Evolutionary conservation across 2,888 invertebrate species (phyloP), one percentile per base, ranked within the genome.

Genomic region (Stenchaetothrips biformis): DNA sequence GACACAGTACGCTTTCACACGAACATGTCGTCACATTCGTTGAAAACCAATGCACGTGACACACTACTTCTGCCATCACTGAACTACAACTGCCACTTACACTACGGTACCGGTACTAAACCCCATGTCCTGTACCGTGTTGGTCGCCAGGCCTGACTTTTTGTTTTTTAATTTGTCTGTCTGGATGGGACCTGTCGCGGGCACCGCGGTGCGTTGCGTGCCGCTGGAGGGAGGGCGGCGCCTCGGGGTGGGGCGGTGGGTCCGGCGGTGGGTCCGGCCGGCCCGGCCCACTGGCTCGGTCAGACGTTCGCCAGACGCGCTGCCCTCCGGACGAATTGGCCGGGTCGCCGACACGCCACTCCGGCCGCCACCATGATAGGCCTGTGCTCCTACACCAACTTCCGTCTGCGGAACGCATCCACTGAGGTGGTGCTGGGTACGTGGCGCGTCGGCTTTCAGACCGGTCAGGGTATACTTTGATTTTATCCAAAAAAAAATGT

Each of bases 391-490:
- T 90, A 90, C 85, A 90, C 86, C 48, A 90, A 88, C 85, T 89
- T 90, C 83, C 89, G 92, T 79, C 88, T 92, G 82, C 88, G 93
- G 85, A 90, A 90, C 86, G 90, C 90, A 83, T 89, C 90, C 86
- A 92, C 90, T 87, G 93, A 93, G 88, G 89, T 93, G 82, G 87
- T 93, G 84, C 88, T 93, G 85, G 93, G 93, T 93, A 90, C 88
- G 89, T 87, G 80, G 82, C 62, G 47, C 37, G 37, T 67, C 7
- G 3, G 53, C 85, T 4, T 37, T 37, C 4, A 2, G 37, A 37
- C 4, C 37, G 37, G 37, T 37, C 37, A 37, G n/a, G n/a, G n/a
- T n/a, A n/a, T n/a, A n/a, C n/a, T n/a, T n/a, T n/a, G n/a, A n/a
- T n/a, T n/a, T n/a, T n/a, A n/a, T n/a, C n/a, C n/a, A n/a, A n/a